These are phyloP conservation scores for Drosophila fuyamai DNA, from an alignment of 1,140 invertebrate species.

Conservation along the genomic window DNA sequence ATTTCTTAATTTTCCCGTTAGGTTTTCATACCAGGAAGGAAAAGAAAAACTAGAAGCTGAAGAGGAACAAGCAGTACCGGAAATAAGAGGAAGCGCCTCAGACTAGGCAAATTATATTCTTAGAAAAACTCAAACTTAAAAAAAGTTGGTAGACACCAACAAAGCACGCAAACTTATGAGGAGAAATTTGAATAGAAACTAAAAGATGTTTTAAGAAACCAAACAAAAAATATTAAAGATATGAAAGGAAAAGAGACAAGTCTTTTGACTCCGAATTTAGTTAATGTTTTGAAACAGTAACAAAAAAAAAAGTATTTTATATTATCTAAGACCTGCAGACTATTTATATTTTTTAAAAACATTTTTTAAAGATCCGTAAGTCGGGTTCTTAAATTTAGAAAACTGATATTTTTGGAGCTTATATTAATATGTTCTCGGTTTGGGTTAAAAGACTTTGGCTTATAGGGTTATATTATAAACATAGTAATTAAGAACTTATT, in stretches of 20 bases:
- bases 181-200: background rate
- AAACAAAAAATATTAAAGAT: background rate
- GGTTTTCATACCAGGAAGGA: slow-evolving; percentile 5
- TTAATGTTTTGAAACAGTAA: too few species aligned
- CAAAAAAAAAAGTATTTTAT: background rate
- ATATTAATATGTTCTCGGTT: too few species aligned
- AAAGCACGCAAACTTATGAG: background rate
- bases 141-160: background rate
- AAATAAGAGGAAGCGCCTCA: slow-evolving; percentile 11
- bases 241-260: background rate
- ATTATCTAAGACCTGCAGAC: background rate
- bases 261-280: background rate
- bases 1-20: slow-evolving; percentile 63
- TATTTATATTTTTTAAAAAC: too few species aligned
- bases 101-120: slow-evolving; percentile 24
- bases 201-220: background rate
- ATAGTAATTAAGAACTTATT: background rate
- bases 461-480: too few species aligned
- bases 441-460: too few species aligned
- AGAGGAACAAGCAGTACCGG: background rate
- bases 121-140: background rate
- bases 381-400: too few species aligned
- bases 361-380: background rate
- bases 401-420: too few species aligned
- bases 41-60: background rate